Conservation (phyloP, 2,797 vertebrate species). For the Sebastes nivosus region DNA sequence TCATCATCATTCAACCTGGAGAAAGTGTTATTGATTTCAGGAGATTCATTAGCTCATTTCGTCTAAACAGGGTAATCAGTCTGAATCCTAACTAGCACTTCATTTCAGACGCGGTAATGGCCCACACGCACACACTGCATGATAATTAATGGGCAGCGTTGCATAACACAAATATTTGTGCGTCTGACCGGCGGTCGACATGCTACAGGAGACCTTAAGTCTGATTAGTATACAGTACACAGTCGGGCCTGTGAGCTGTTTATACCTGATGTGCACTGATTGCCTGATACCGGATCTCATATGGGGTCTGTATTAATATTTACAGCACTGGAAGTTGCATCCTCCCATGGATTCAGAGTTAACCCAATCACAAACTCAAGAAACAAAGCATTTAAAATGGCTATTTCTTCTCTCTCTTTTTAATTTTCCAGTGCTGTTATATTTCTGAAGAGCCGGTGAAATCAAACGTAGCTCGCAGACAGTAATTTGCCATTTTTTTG, state of each 20-base stretch:
- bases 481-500: neutral
- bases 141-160: neutral
- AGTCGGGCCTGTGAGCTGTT: conserved; percentile 20
- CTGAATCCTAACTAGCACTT: conserved; percentile 28
- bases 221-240: conserved; percentile 34
- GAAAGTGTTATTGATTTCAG: conserved; percentile 49
- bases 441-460: neutral
- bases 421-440: neutral
- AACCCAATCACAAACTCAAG: conserved; percentile 10
- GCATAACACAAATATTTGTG: conserved; percentile 27
- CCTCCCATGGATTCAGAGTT: conserved; percentile 9
- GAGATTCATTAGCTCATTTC: conserved; percentile 47
- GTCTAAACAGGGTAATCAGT: conserved; percentile 35
- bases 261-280: conserved; percentile 20
- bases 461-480: neutral
- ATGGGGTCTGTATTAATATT: conserved; percentile 35
- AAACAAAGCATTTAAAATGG: neutral
- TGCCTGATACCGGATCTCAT: conserved; percentile 12
- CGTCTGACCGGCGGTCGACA: conserved; percentile 12
- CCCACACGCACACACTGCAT: neutral
- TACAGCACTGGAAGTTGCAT: conserved; percentile 21
- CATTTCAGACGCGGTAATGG: neutral
- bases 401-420: neutral
- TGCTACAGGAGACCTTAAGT: neutral
- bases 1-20: conserved; percentile 41